Conservation (phyloP, 1,140 invertebrate species). For the Drosophila takahashii region DNA sequence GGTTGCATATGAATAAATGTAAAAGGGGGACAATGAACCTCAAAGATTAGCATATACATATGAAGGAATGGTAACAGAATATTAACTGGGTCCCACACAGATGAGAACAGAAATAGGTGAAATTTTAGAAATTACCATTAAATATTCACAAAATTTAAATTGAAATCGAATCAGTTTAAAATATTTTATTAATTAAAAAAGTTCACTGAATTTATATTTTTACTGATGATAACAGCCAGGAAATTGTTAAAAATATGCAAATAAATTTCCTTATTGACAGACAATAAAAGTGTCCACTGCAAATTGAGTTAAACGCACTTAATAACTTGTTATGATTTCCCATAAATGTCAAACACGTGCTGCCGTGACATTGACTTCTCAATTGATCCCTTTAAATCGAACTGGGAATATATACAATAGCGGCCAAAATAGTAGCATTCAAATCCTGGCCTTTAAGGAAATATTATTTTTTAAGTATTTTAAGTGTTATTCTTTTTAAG, state of each 20-base stretch:
- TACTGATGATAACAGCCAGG: not conserved
- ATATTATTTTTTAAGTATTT: too few species aligned
- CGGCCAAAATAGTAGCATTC: not conserved
- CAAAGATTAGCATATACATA: conserved; percentile 35
- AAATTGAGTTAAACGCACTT: not conserved
- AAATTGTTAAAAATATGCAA: not conserved
- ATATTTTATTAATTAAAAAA: not conserved
- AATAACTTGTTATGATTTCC: conserved; percentile 2
- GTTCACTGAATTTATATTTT: not conserved
- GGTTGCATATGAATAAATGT: conserved; percentile 16
- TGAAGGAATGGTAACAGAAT: conserved; percentile 2
- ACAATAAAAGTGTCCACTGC: not conserved
- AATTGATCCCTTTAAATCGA: conserved; percentile 55
- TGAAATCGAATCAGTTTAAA: too few species aligned
- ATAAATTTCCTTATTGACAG: conserved; percentile 1
- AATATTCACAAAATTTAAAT: too few species aligned
- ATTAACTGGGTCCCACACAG: conserved; percentile 2
- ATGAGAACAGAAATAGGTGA: not conserved
- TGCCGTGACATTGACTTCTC: conserved; percentile 62
- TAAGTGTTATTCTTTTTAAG: too few species aligned
- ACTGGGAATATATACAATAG: not conserved
- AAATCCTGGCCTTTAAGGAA: too few species aligned
- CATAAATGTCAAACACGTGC: conserved; percentile 31
- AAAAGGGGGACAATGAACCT: conserved; percentile 54
- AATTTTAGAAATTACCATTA: not conserved